A percentile compares a stretch with the other conserved stretches of the same genome.
These are phyloP conservation scores for Lichenostomus cassidix DNA, from an alignment of 2,113 vertebrate species.

Conservation along the genomic window DNA sequence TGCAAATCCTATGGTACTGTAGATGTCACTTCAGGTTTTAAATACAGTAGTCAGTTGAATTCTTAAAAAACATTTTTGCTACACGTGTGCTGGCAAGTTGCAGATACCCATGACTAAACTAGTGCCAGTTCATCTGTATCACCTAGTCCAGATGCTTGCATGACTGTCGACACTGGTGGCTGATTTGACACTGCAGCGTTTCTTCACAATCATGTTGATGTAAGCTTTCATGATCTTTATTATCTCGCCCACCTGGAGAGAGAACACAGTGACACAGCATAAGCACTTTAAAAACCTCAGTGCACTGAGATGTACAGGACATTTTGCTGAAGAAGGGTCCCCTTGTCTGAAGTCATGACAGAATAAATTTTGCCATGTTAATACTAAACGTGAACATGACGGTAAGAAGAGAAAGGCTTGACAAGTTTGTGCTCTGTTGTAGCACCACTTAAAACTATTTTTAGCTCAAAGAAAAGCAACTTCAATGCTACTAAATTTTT, in stretches of 20 bases:
- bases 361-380: neutral
- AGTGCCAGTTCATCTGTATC: constrained; percentile 37
- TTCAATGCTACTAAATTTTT: neutral
- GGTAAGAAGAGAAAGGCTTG: neutral
- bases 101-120: neutral
- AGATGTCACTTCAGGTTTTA: constrained; percentile 4
- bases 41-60: constrained; percentile 40
- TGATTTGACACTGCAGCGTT: constrained; percentile 88
- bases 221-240: constrained; percentile 95
- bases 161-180: constrained; percentile 78
- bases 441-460: neutral
- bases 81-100: constrained; percentile 64
- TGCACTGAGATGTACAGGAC: neutral
- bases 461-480: neutral
- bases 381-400: neutral
- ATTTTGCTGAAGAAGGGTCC: neutral
- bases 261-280: neutral
- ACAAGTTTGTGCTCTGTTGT: neutral
- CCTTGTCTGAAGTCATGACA: neutral
- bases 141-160: constrained; percentile 84
- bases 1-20: constrained; percentile 21
- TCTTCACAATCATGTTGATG: constrained; percentile 95
- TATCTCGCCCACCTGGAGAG: constrained; percentile 86
- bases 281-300: neutral
- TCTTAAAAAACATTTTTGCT: constrained; percentile 59